phyloP scores from a whole-genome alignment of 1,140 invertebrate species.

The Sinella curviseta region DNA sequence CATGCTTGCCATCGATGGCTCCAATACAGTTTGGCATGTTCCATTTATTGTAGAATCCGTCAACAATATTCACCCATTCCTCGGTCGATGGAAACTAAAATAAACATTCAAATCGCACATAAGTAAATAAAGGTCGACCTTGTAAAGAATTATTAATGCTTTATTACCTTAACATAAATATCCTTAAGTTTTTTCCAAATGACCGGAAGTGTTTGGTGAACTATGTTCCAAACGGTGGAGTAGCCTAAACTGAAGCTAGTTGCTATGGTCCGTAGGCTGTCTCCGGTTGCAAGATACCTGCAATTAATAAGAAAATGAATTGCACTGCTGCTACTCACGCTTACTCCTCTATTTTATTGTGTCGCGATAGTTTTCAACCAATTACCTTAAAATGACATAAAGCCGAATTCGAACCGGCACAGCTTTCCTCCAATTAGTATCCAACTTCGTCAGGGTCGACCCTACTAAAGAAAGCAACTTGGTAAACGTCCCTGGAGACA shows the following conservation, averaged over 20 bases:
- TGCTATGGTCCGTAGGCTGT: conserved; percentile 1
- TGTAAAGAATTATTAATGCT: neutral
- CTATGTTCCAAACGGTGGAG: conserved; percentile 20
- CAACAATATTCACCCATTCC: conserved; percentile 27
- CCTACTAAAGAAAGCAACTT: conserved; percentile 25
- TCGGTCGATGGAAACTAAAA: conserved; percentile 23
- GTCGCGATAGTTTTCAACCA: neutral
- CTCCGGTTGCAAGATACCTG: conserved; percentile 34
- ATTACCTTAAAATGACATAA: neutral
- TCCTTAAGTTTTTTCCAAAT: conserved; percentile 25
- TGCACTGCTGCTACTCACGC: too few relatives aligned
- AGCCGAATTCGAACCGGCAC: conserved; percentile 22
- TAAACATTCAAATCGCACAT: neutral
- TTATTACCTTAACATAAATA: conserved; percentile 31
- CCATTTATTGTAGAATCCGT: conserved; percentile 43
- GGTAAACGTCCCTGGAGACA: conserved; percentile 25
- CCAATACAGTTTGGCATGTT: conserved; percentile 50
- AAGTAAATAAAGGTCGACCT: neutral
- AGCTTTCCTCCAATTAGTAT: conserved; percentile 31
- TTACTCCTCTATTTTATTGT: too few relatives aligned
- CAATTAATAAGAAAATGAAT: neutral
- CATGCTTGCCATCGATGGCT: conserved; percentile 49
- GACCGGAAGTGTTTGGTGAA: neutral
- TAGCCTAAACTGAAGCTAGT: conserved; percentile 31
- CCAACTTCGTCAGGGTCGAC: conserved; percentile 20